Evolutionary conservation across 2,797 vertebrate genomes (phyloP).

Genomic region (Coluber constrictor): DNA sequence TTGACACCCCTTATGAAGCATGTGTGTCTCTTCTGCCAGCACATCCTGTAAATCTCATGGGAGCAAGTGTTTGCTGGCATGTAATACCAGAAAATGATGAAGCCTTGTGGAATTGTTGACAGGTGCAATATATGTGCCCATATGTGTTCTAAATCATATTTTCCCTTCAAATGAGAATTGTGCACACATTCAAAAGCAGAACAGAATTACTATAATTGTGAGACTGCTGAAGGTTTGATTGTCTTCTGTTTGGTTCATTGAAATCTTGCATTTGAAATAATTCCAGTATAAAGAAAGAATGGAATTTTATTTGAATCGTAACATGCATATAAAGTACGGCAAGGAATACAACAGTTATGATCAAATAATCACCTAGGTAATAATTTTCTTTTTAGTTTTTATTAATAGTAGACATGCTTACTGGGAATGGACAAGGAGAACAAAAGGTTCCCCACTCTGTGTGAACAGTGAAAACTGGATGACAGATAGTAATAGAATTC

Average conservation of each 20-base stretch:
- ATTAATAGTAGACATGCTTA: not conserved
- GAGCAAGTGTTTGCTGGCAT: not conserved
- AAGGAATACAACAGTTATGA: not conserved
- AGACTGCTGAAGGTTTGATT: not conserved
- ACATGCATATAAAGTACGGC: not conserved
- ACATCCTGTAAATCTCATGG: not conserved
- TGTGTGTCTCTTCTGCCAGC: not conserved
- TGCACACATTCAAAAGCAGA: not conserved
- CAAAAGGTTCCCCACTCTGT: not conserved
- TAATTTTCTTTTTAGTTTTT: slow-evolving; percentile 8
- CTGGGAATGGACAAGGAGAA: not conserved
- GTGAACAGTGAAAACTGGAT: not conserved
- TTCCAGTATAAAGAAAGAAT: not conserved
- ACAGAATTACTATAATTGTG: not conserved
- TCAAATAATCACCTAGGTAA: not conserved
- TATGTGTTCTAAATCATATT: not conserved
- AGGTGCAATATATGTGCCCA: not conserved
- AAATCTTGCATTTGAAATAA: not conserved
- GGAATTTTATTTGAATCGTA: not conserved
- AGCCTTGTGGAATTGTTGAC: not conserved
- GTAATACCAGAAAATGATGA: no score
- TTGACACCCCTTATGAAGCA: not conserved
- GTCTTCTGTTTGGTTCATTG: not conserved
- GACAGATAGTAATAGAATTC: not conserved
- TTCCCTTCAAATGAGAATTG: not conserved